phyloP scores from a whole-genome alignment of 2,113 vertebrate genomes.

The Rostratula benghalensis region DNA sequence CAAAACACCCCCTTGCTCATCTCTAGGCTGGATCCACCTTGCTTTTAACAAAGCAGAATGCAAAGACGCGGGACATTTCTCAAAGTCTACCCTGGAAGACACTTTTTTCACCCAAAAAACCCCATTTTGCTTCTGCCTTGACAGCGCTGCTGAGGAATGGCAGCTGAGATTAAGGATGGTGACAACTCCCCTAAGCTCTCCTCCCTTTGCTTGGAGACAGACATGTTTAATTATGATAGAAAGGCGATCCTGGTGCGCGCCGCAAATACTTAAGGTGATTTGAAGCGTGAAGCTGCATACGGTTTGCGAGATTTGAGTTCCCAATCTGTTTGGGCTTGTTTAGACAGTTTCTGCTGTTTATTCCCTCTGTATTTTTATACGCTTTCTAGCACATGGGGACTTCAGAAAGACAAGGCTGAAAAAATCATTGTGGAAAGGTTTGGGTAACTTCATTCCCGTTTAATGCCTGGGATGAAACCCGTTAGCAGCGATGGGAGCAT shows the following conservation, averaged over 20 bases:
- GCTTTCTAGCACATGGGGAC: background rate
- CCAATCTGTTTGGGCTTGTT: conserved; percentile 41
- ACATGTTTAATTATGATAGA: conserved; percentile 78
- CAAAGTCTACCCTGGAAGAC: background rate
- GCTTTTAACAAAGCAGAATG: background rate
- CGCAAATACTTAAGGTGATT: conserved; percentile 63
- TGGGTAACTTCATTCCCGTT: background rate
- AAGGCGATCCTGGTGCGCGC: conserved; percentile 41
- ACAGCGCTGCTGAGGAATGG: background rate
- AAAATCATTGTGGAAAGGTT: background rate
- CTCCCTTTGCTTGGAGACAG: conserved; percentile 14
- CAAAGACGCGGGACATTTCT: accelerated
- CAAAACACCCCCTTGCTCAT: accelerated
- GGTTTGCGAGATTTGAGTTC: conserved; percentile 9
- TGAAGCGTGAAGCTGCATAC: conserved; percentile 72
- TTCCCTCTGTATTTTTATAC: background rate
- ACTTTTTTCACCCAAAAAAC: background rate
- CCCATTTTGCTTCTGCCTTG: background rate
- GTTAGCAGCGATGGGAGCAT: accelerated
- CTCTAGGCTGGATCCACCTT: background rate
- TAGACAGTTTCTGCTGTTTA: conserved; percentile 11
- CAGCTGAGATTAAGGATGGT: conserved; percentile 48
- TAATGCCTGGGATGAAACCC: background rate
- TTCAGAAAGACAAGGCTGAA: background rate
- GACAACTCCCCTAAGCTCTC: conserved; percentile 50